phyloP scores from a whole-genome alignment of 1,140 invertebrate genomes.

The Bombus haemorrhoidalis region DNA sequence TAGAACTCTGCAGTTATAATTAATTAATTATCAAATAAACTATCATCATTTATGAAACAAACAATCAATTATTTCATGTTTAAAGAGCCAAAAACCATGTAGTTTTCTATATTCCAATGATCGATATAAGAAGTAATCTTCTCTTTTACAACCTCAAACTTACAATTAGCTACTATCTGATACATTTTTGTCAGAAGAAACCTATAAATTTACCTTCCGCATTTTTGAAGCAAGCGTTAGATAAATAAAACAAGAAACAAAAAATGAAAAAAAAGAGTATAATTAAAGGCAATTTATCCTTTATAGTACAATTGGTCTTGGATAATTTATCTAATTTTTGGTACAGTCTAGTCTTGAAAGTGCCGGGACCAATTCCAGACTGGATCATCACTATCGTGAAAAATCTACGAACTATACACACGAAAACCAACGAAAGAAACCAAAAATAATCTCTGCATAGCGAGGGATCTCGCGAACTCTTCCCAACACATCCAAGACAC shows the following conservation, averaged over 20 bases:
- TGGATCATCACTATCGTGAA: not conserved
- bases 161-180: not conserved
- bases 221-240: not conserved
- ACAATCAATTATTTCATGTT: no score
- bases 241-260: not conserved
- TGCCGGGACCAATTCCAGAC: constrained; percentile 2
- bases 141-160: not conserved
- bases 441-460: not conserved
- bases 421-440: not conserved
- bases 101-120: no score
- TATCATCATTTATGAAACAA: no score
- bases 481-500: constrained; percentile 7
- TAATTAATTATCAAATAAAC: no score
- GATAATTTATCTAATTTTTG: not conserved
- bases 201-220: not conserved
- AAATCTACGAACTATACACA: not conserved
- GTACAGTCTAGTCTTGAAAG: not conserved
- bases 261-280: no score
- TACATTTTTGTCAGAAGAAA: not conserved
- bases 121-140: not conserved
- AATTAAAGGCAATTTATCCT: not conserved
- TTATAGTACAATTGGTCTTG: not conserved
- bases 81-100: no score
- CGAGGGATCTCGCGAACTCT: not conserved
- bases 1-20: not conserved